Percentiles rank a stretch among this genome's conserved stretches.
Evolutionary conservation across 2,113 vertebrate species (phyloP).

Genomic region (Corythaeola cristata): DNA sequence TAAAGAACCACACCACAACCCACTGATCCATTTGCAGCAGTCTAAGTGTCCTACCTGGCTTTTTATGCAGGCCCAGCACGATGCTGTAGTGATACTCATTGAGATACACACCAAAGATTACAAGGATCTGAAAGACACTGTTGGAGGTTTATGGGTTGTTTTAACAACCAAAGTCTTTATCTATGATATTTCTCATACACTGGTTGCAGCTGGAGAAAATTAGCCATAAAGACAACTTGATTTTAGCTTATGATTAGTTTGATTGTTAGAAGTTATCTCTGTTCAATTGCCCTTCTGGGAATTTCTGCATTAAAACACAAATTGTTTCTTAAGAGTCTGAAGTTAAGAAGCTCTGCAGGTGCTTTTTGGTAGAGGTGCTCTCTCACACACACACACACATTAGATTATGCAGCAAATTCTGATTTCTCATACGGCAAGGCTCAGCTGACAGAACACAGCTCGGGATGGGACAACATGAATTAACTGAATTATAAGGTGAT

Average conservation of each 20-base stretch:
- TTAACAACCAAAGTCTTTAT: background rate
- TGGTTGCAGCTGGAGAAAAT: background rate
- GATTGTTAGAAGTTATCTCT: background rate
- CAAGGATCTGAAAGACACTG: background rate
- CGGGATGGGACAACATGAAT: background rate
- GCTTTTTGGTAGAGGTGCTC: background rate
- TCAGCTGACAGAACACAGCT: background rate
- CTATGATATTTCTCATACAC: background rate
- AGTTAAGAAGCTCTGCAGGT: background rate
- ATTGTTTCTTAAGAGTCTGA: background rate
- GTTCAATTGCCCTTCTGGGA: background rate
- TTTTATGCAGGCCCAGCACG: background rate
- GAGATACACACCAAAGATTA: background rate
- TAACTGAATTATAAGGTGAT: background rate
- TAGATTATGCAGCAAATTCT: background rate
- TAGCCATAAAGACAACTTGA: background rate
- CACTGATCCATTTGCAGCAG: background rate
- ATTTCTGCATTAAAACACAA: background rate
- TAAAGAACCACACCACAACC: background rate
- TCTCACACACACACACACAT: rapidly evolving
- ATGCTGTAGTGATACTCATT: background rate
- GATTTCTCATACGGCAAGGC: background rate
- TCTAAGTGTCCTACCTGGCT: background rate
- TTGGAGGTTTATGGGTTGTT: background rate
- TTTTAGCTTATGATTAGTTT: background rate